These are phyloP conservation scores for Girardinus metallicus DNA, from an alignment of 2,797 vertebrate genomes.

Conservation along the genomic window DNA sequence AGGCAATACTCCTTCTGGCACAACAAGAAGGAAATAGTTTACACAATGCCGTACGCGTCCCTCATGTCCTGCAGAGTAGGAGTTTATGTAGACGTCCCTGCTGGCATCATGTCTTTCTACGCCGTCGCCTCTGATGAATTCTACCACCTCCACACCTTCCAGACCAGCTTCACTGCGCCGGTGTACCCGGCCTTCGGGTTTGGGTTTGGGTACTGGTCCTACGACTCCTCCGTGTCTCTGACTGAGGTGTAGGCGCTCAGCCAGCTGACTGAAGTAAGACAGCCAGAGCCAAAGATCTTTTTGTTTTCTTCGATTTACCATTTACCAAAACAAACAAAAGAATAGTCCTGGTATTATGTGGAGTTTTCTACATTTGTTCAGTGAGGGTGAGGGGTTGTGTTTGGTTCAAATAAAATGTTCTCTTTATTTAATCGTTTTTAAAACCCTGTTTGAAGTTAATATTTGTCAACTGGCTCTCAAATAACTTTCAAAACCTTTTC, in stretches of 20 bases:
- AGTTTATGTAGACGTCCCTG: not conserved
- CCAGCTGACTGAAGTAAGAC: not conserved
- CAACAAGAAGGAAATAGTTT: conserved; percentile 3
- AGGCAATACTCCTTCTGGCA: not conserved
- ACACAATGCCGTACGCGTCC: not conserved
- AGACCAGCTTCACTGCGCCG: not conserved
- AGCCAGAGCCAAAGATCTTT: not conserved
- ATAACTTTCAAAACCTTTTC: not conserved
- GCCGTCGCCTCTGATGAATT: not conserved
- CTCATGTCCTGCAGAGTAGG: not conserved
- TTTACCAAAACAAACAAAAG: no score
- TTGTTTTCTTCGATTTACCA: not conserved
- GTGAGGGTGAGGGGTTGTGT: not conserved
- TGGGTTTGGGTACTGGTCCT: conserved; percentile 23
- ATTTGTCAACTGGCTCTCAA: not conserved
- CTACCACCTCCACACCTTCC: conserved; percentile 1
- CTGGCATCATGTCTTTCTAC: conserved; percentile 1
- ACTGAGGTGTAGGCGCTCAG: conserved; percentile 5
- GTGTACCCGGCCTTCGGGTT: conserved; percentile 4
- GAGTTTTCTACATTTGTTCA: not conserved
- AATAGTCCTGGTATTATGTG: not conserved
- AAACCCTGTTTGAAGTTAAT: not conserved
- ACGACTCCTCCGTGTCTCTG: conserved; percentile 8
- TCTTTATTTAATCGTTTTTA: not conserved
- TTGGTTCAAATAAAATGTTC: not conserved